Evolutionary conservation across 2,888 invertebrate species (phyloP).

Genomic region (Mythimna vitellina): DNA sequence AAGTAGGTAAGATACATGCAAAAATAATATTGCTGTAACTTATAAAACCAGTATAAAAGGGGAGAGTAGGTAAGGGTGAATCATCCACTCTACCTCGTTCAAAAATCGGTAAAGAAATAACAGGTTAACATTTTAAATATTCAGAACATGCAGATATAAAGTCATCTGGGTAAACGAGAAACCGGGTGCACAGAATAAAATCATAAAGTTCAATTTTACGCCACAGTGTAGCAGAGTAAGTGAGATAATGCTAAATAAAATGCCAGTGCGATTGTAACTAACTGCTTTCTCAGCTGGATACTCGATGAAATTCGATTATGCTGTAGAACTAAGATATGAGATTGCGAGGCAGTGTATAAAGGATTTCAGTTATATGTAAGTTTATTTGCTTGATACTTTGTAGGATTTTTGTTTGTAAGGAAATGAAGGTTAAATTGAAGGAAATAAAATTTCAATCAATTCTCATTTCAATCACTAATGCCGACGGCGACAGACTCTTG

Average conservation of each 20-base stretch:
- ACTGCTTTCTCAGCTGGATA: slow-evolving; percentile 52
- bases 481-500: not conserved
- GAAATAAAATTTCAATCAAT: not conserved
- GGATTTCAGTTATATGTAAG: slow-evolving; percentile 12
- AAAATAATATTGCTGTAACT: not conserved
- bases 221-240: slow-evolving; percentile 64
- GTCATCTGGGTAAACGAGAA: slow-evolving; percentile 60
- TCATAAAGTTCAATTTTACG: slow-evolving; percentile 62
- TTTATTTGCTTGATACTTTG: slow-evolving; percentile 23
- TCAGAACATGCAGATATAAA: slow-evolving; percentile 53
- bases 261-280: slow-evolving; percentile 64
- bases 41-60: slow-evolving; percentile 8
- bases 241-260: slow-evolving; percentile 62
- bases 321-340: slow-evolving; percentile 46
- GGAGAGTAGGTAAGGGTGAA: not conserved
- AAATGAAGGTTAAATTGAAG: not conserved
- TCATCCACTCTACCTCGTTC: not conserved
- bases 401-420: not conserved
- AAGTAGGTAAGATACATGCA: no score
- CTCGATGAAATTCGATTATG: slow-evolving; percentile 61
- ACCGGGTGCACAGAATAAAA: slow-evolving; percentile 55
- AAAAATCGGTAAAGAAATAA: slow-evolving; percentile 51
- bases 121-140: slow-evolving; percentile 59
- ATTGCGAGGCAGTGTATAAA: slow-evolving; percentile 13
- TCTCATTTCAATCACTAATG: not conserved